These are phyloP conservation scores for Grammomys dolichurus DNA, from an alignment of 2,113 vertebrate species.

Conservation along the genomic window DNA sequence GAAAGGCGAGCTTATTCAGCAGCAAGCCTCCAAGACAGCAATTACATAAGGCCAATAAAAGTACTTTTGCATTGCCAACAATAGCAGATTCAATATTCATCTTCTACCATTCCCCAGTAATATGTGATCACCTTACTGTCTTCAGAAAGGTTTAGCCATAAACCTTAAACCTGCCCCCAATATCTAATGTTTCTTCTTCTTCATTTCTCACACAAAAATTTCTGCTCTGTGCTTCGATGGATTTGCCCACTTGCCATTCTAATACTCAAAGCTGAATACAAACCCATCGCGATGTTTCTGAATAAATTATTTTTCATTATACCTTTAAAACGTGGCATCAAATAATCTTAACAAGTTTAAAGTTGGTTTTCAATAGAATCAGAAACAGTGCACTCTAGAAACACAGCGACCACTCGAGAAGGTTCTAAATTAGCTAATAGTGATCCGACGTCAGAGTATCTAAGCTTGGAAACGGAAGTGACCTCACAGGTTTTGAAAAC, in stretches of 20 bases:
- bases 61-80: too few relatives aligned
- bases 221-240: neutral
- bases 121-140: neutral
- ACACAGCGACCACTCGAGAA: neutral
- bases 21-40: too few relatives aligned
- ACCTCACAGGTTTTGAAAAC: conserved; percentile 42
- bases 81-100: neutral
- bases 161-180: neutral
- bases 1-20: too few relatives aligned
- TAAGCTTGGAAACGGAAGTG: conserved; percentile 8
- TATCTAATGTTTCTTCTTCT: neutral
- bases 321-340: neutral
- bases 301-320: neutral
- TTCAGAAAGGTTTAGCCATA: neutral
- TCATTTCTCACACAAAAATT: neutral
- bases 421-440: neutral
- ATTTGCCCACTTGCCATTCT: neutral
- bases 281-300: neutral
- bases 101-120: neutral
- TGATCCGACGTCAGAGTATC: neutral
- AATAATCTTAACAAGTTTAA: neutral
- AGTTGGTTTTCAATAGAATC: conserved; percentile 33
- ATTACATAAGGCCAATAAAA: too few relatives aligned
- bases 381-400: neutral
- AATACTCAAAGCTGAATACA: neutral